Evolutionary conservation across 1,140 invertebrate species (phyloP).

Genomic region (Drosophila sturtevanti): DNA sequence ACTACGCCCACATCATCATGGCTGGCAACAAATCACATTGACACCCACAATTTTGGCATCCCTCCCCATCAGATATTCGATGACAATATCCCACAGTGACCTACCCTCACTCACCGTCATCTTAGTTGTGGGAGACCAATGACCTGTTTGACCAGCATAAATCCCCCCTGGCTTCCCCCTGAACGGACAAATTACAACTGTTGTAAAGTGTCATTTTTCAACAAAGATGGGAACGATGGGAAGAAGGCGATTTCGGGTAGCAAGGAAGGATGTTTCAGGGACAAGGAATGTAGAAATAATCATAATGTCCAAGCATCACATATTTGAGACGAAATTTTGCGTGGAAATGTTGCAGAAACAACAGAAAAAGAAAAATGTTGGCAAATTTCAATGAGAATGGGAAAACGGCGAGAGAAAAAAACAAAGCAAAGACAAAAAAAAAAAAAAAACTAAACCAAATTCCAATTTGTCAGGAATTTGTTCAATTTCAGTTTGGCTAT

Average conservation of each 20-base stretch:
- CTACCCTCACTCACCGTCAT: neutral
- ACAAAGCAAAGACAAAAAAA: slow-evolving; percentile 4
- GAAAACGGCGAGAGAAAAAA: slow-evolving; percentile 43
- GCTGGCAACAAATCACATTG: slow-evolving; percentile 62
- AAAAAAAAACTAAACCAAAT: slow-evolving; percentile 77
- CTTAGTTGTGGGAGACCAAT: slow-evolving; percentile 36
- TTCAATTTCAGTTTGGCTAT: slow-evolving; percentile 80
- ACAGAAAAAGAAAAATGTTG: slow-evolving; percentile 75
- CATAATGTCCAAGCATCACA: slow-evolving; percentile 68
- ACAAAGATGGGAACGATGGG: slow-evolving; percentile 8
- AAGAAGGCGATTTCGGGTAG: neutral
- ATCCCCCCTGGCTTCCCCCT: neutral
- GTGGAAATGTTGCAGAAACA: slow-evolving; percentile 71
- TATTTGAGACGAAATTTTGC: slow-evolving; percentile 77
- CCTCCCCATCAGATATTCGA: slow-evolving; percentile 2
- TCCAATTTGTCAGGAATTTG: slow-evolving; percentile 82
- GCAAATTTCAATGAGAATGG: slow-evolving; percentile 67
- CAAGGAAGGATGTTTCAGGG: neutral
- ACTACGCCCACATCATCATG: slow-evolving; percentile 50
- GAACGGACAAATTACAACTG: slow-evolving; percentile 75
- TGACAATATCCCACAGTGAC: neutral
- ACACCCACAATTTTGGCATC: slow-evolving; percentile 48
- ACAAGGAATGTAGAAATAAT: slow-evolving; percentile 74
- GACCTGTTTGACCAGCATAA: slow-evolving; percentile 4
- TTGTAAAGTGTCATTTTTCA: slow-evolving; percentile 82